These are phyloP conservation scores for Bufo bufo DNA, from an alignment of 2,113 vertebrate genomes.

Conservation along the genomic window DNA sequence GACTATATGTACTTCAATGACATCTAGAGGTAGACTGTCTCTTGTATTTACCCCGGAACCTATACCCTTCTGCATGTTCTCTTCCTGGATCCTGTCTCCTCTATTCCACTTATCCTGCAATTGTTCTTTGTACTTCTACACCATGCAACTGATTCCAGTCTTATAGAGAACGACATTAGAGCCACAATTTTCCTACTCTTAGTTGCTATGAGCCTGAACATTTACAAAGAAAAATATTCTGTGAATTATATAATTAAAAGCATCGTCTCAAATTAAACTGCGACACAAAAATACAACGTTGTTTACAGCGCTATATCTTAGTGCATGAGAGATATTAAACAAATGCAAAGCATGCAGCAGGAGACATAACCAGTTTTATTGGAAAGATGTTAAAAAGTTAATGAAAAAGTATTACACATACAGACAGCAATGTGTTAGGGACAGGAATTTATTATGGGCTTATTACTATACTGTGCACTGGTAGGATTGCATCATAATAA, in stretches of 20 bases:
- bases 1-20: no score
- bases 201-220: neutral
- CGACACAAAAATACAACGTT: constrained; percentile 23
- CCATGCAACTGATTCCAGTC: neutral
- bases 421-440: constrained; percentile 34
- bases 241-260: constrained; percentile 37
- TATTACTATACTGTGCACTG: constrained; percentile 22
- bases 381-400: constrained; percentile 51
- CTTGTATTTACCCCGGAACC: no score
- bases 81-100: neutral
- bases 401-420: constrained; percentile 50
- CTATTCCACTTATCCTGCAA: neutral
- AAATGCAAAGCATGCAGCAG: constrained; percentile 42
- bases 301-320: constrained; percentile 22
- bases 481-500: constrained; percentile 47
- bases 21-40: no score
- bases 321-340: constrained; percentile 37
- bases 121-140: neutral
- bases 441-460: constrained; percentile 31
- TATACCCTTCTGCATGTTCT: no score
- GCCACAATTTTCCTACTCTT: neutral
- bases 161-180: neutral
- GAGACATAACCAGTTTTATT: constrained; percentile 47
- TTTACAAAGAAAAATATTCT: constrained; percentile 11
- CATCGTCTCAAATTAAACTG: constrained; percentile 26